Percentiles rank a stretch among this genome's conserved stretches.
These are phyloP conservation scores for Lanius ludovicianus DNA, from an alignment of 2,113 vertebrate species.

Conservation along the genomic window DNA sequence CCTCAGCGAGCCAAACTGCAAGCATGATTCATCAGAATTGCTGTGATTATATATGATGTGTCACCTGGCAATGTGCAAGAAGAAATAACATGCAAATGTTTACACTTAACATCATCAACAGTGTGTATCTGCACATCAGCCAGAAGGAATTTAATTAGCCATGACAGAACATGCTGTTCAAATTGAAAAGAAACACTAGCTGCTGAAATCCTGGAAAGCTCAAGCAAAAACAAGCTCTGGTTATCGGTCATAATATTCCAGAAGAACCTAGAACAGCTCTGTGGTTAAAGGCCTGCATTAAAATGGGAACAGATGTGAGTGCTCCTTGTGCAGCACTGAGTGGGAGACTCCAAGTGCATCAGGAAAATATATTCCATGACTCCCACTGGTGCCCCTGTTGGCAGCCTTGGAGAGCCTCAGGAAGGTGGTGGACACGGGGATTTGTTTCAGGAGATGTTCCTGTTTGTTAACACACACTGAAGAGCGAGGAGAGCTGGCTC, in stretches of 20 bases:
- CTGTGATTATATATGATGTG: conserved; percentile 41
- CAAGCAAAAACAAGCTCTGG: conserved; percentile 24
- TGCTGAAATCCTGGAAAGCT: conserved; percentile 64
- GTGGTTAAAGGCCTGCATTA: neutral
- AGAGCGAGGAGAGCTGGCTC: neutral
- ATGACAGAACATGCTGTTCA: conserved; percentile 58
- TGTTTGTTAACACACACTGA: neutral
- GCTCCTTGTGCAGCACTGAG: neutral
- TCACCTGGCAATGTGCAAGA: conserved; percentile 39
- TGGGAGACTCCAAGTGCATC: accelerated
- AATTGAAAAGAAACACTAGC: conserved; percentile 46
- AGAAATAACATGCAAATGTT: conserved; percentile 60
- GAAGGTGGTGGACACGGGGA: neutral
- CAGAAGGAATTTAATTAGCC: conserved; percentile 63
- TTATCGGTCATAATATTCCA: conserved; percentile 41
- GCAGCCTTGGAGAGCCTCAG: neutral
- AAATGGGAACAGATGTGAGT: conserved; percentile 5
- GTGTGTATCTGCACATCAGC: conserved; percentile 58
- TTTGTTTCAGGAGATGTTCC: neutral
- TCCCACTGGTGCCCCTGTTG: neutral
- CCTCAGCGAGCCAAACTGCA: neutral
- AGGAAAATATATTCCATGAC: neutral
- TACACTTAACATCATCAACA: conserved; percentile 56
- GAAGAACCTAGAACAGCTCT: conserved; percentile 10
- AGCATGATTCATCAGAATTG: conserved; percentile 40